Conservation (phyloP, 2,888 invertebrate species). For the Ochlodes sylvanus region DNA sequence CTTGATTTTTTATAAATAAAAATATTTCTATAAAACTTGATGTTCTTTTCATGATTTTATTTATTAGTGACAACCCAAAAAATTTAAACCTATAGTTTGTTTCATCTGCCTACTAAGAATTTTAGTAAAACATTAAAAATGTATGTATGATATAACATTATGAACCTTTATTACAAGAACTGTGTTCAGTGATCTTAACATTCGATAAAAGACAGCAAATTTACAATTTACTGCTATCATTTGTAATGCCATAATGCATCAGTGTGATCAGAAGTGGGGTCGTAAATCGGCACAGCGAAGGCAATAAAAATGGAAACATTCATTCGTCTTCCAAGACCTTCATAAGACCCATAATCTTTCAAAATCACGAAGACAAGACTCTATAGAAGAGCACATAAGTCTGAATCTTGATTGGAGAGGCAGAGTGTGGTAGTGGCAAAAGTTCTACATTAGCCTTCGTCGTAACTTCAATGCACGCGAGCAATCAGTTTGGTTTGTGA, state of each 20-base stretch:
- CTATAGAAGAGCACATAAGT: constrained; percentile 12
- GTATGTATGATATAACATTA: background rate
- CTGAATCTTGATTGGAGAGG: constrained; percentile 2
- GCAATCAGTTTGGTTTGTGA: constrained; percentile 42
- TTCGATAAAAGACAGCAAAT: constrained; percentile 22
- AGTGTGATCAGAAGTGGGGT: constrained; percentile 27
- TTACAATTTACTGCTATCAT: constrained; percentile 25
- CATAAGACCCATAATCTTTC: constrained; percentile 2
- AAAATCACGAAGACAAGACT: background rate
- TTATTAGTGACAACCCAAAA: too few species aligned
- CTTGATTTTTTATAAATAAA: too few species aligned
- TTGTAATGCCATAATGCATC: constrained; percentile 33
- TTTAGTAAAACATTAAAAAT: too few species aligned
- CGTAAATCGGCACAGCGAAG: constrained; percentile 32
- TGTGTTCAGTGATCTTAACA: constrained; percentile 8
- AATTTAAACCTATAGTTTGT: too few species aligned
- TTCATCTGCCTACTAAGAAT: too few species aligned
- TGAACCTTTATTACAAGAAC: background rate
- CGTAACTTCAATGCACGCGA: constrained; percentile 35
- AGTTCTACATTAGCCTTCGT: constrained; percentile 32
- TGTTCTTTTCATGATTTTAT: too few species aligned
- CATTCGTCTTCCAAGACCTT: constrained; percentile 35
- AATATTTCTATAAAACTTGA: too few species aligned
- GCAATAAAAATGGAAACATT: constrained; percentile 41
- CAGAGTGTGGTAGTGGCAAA: constrained; percentile 2